Evolutionary conservation across 2,888 invertebrate species (phyloP), one percentile per base, ranked within the genome.

Genomic region (Ornithoptera priamus): DNA sequence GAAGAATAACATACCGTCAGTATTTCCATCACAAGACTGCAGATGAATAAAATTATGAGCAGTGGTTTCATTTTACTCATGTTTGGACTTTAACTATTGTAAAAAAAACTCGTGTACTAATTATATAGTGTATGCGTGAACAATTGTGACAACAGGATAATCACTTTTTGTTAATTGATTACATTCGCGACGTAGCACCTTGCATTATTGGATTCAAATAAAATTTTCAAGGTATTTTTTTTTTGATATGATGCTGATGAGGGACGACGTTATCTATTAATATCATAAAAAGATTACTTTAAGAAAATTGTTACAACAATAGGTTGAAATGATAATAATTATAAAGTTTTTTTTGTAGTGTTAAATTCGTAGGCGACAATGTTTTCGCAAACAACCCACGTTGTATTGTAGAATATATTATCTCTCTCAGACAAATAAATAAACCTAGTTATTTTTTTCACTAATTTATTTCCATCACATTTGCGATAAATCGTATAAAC

Each of bases 401-500:
- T 30, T 30, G 15, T 1, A 46, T 46, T 46, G 46, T 46, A 46
- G 22, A 22, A 46, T 15, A 46, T 46, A 46, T 15, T 20, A 30
- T 4, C 30, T 4, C 30, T 30, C 30, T 5, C 2, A 30, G 7
- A 15, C 22, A 58, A 18, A 12, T 12, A 58, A 58, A n/a, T 12
- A 20, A 22, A 22, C 22, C 22, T n/a, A 22, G n/a, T 7, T 30
- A 36, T 36, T 63, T 69, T 53, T 70, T 50, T 67, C 20, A 62
- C 70, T 67, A 67, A 53, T 68, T 64, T 65, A 67, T 57, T 70
- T 67, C 39, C 39, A 65, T 58, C 60, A 56, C 65, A 61, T 65
- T 57, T 69, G 65, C 56, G 65, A 69, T 53, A 69, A n/a, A n/a
- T 61, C 24, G 39, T n/a, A 66, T 59, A 70, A 73, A 71, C 62